These are phyloP conservation scores for Ptilonorhynchus violaceus DNA, from an alignment of 2,113 vertebrate genomes.

Conservation along the genomic window DNA sequence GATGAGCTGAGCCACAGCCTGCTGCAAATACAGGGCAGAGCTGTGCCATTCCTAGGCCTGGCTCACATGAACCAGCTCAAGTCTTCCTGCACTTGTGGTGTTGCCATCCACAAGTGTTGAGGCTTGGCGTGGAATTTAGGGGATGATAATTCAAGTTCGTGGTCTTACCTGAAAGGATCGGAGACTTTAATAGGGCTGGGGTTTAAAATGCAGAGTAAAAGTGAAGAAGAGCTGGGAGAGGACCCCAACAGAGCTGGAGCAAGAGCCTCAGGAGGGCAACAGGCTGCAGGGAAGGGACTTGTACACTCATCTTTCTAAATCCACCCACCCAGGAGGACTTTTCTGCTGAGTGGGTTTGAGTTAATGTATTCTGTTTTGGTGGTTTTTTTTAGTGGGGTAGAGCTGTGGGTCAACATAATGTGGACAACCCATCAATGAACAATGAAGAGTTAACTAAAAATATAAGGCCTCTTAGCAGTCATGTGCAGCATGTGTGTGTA, in stretches of 20 bases:
- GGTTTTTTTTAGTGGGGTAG: background rate
- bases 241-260: fast-evolving
- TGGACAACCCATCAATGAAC: background rate
- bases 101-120: background rate
- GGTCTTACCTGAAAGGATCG: background rate
- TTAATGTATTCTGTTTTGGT: background rate
- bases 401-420: background rate
- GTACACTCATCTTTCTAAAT: background rate
- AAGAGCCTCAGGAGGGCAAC: background rate
- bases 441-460: background rate
- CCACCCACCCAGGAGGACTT: background rate
- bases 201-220: background rate
- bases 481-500: background rate
- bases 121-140: background rate
- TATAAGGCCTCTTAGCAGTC: background rate
- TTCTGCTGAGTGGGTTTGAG: background rate
- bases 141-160: background rate
- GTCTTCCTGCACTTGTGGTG: background rate
- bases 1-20: background rate
- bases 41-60: background rate
- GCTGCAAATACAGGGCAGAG: fast-evolving
- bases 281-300: background rate
- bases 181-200: background rate
- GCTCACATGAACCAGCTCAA: background rate
- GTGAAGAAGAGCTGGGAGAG: background rate